Percentiles rank a stretch among this genome's conserved stretches.
phyloP scores from a whole-genome alignment of 1,140 invertebrate species.

The Microplitis mediator region DNA sequence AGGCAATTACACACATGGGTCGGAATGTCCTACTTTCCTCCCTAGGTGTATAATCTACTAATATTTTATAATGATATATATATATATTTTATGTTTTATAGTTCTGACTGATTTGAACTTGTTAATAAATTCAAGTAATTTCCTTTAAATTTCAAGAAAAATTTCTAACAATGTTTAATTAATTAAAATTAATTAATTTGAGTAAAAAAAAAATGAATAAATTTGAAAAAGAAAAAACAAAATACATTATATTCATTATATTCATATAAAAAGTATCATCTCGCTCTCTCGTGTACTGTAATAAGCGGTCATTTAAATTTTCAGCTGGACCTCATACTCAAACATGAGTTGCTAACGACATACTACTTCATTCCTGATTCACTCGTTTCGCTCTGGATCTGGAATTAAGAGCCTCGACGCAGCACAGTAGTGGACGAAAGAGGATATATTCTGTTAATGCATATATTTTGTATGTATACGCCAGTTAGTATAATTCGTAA shows the following conservation, averaged over 20 bases:
- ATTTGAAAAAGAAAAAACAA: neutral
- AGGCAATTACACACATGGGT: too few species aligned
- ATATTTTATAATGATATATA: too few species aligned
- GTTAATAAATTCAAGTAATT: too few species aligned
- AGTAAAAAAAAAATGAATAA: neutral
- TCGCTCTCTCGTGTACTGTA: conserved; percentile 7
- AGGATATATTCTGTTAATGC: neutral
- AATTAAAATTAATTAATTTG: too few species aligned
- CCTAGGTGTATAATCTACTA: too few species aligned
- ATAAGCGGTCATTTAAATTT: conserved; percentile 34
- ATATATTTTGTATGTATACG: neutral
- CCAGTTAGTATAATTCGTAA: too few species aligned
- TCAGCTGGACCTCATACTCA: conserved; percentile 17
- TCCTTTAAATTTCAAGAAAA: too few species aligned
- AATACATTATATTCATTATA: conserved; percentile 10
- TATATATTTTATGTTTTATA: too few species aligned
- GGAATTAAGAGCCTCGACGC: neutral
- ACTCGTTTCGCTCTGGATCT: conserved; percentile 30
- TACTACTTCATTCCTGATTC: conserved; percentile 32
- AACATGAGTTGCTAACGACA: conserved; percentile 29
- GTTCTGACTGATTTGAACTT: too few species aligned
- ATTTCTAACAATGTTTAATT: too few species aligned
- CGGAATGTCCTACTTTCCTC: too few species aligned
- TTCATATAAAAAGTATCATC: neutral
- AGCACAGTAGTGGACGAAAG: neutral